Evolutionary conservation across 2,888 invertebrate genomes (phyloP).

Genomic region (Himalopsyche kuldschensis): DNA sequence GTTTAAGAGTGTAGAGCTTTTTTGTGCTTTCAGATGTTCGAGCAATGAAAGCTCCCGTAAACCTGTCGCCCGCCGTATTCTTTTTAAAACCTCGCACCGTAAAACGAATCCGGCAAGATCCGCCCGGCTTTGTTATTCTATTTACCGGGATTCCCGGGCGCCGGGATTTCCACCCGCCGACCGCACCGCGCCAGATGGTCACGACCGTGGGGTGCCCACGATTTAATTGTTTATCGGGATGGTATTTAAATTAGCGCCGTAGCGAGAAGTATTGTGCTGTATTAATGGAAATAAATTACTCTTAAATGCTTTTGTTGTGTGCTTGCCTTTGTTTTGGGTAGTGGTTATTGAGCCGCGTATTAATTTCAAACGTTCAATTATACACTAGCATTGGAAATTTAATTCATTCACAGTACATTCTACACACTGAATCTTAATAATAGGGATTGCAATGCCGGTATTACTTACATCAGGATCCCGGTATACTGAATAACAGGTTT

Average conservation of each 20-base stretch:
- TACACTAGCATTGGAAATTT: too few relatives aligned
- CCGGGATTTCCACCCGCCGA: neutral
- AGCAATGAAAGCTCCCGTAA: neutral
- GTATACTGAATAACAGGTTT: too few relatives aligned
- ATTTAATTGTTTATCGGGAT: neutral
- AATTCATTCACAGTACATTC: too few relatives aligned
- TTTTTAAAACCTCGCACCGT: neutral
- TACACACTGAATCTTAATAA: too few relatives aligned
- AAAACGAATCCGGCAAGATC: neutral
- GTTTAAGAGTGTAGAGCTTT: neutral
- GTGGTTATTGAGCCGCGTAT: too few relatives aligned
- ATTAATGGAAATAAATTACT: neutral
- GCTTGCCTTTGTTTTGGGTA: neutral
- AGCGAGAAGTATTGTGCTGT: neutral
- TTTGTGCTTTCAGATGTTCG: neutral
- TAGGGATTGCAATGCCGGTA: too few relatives aligned
- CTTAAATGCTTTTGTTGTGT: neutral
- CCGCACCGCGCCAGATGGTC: neutral
- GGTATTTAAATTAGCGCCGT: neutral
- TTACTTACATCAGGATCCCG: too few relatives aligned
- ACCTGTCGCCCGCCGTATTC: neutral
- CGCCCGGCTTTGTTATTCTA: neutral
- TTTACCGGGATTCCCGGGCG: neutral
- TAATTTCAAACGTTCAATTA: too few relatives aligned
- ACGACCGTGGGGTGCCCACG: neutral